Evolutionary conservation across 2,113 vertebrate genomes (phyloP).

Genomic region (Neolamprologus toae): DNA sequence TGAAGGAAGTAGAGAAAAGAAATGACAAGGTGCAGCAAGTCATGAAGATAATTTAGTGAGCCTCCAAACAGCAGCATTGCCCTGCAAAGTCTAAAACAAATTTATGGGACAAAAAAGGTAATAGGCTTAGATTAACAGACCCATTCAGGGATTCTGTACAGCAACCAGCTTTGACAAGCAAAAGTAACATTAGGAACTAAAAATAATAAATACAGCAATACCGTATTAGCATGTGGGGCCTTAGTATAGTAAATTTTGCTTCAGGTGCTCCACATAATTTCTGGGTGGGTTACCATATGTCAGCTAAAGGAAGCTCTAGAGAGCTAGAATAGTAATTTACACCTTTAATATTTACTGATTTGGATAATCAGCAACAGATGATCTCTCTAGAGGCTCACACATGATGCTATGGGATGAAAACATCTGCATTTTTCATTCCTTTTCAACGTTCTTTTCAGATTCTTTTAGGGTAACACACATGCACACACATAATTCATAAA

Average conservation of each 20-base stretch:
- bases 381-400: not conserved
- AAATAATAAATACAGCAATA: not conserved
- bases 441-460: not conserved
- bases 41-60: not conserved
- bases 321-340: not conserved
- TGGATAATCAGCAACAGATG: not conserved
- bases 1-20: not conserved
- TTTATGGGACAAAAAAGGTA: not conserved
- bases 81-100: not conserved
- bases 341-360: not conserved
- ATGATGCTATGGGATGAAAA: not conserved
- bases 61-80: not conserved
- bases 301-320: not conserved
- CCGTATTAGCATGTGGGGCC: not conserved
- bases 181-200: not conserved
- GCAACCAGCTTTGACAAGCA: not conserved
- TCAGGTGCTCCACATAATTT: not conserved
- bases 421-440: not conserved
- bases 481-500: not conserved
- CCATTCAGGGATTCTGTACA: not conserved
- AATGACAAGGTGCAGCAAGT: not conserved
- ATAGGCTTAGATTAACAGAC: not conserved
- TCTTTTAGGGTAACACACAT: not conserved
- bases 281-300: not conserved
- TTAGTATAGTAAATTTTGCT: not conserved